Evolutionary conservation across 2,888 invertebrate genomes (phyloP).

Genomic region (Tetheella fluctuosa): DNA sequence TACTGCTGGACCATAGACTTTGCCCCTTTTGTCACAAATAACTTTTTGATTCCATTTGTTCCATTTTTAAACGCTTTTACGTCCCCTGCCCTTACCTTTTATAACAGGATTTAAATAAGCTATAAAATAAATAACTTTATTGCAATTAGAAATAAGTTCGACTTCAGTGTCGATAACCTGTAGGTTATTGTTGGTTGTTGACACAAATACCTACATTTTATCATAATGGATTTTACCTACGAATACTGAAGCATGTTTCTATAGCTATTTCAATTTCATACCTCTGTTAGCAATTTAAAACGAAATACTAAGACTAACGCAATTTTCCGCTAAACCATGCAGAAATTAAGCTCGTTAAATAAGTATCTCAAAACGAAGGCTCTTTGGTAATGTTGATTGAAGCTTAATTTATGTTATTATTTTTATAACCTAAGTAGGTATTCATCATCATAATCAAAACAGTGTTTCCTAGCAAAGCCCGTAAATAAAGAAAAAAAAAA

Average conservation of each 20-base stretch:
- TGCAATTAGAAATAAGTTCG: background rate
- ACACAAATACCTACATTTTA: conserved; percentile 5
- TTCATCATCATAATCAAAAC: too few relatives aligned
- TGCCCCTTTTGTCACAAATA: too few relatives aligned
- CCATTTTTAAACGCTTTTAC: background rate
- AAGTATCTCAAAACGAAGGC: background rate
- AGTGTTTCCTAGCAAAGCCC: too few relatives aligned
- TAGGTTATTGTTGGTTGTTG: background rate
- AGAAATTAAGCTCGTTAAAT: background rate
- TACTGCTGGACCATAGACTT: too few relatives aligned
- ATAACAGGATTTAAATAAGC: background rate
- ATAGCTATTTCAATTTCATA: background rate
- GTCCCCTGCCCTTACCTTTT: background rate
- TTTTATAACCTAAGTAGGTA: too few relatives aligned
- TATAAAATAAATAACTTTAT: conserved; percentile 2
- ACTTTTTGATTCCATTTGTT: background rate
- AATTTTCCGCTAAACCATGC: background rate
- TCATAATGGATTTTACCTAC: background rate
- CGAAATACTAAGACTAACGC: background rate
- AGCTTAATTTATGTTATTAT: too few relatives aligned
- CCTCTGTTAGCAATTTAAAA: background rate
- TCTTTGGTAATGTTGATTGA: background rate
- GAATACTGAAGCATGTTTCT: background rate
- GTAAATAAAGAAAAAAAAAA: too few relatives aligned
- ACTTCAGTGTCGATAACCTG: background rate